Evolutionary conservation across 2,113 vertebrate species (phyloP), one percentile per base, ranked within the genome.

Genomic region (Halcyon senegalensis): DNA sequence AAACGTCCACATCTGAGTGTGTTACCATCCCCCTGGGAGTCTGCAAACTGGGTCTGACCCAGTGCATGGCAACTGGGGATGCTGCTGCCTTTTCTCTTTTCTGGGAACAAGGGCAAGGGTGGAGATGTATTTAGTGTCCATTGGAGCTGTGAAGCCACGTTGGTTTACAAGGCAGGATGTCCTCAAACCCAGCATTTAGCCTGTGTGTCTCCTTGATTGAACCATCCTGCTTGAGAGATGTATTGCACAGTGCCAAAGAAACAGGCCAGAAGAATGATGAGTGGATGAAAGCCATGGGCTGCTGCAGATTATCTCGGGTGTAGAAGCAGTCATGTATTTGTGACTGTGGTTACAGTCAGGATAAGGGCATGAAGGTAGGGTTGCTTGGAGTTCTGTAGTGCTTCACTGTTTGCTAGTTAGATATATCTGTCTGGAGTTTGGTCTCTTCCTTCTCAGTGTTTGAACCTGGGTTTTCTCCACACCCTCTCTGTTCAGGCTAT

Each of bases 401-500:
- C 43, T 8, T 39, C 30, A 2, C 5, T 78, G 44, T 64, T 72
- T 78, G 44, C 60, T 72, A 9, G 5, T 50, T 30, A 2, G 14
- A 0, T 7, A 7, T 21, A 59, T 74, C 53, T 80, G 30, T 0
- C 27, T 91, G 85, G 35, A 84, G 33, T 67, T 62, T 33, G n/a
- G 23, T 51, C 8, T 63, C 16, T 73, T 75, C 16, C 31, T 63
- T 82, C 51, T 78, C 17, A 14, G 5, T 55, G 63, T 58, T 68
- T 31, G 77, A 87, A 76, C 27, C 25, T 53, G 7, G 5, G 1
- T 59, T 78, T 93, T 92, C 44, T 91, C 77, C 11, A 7, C 17
- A 81, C 44, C 31, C 37, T 51, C 23, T 27, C 30, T 82, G 8
- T 81, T 53, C 88, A 99, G 99, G 99, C 99, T 9, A 99, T 99